These are phyloP conservation scores for Tyria jacobaeae DNA, from an alignment of 2,888 invertebrate genomes.

Conservation along the genomic window DNA sequence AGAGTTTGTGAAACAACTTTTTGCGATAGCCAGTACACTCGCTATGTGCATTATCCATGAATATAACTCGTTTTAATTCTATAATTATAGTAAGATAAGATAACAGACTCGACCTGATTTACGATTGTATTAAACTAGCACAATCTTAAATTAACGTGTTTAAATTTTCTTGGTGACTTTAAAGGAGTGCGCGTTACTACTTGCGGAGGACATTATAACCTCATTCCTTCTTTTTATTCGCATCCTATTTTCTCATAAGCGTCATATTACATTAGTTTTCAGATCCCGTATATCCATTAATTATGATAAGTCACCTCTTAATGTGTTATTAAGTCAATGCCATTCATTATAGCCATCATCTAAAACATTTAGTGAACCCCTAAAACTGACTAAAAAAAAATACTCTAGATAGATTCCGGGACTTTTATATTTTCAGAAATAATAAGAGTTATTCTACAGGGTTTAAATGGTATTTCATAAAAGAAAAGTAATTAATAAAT, in stretches of 20 bases:
- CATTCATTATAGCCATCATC: slow-evolving; percentile 10
- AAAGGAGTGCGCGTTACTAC: slow-evolving; percentile 5
- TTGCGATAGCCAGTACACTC: slow-evolving; percentile 58
- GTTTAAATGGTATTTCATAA: no score
- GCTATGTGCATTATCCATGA: slow-evolving; percentile 49
- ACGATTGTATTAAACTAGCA: slow-evolving; percentile 7
- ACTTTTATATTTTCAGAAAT: no score
- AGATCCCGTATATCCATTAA: slow-evolving; percentile 22
- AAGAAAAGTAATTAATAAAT: no score
- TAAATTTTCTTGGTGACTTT: slow-evolving; percentile 15
- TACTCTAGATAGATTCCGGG: no score
- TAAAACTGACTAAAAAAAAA: no score
- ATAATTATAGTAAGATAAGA: slow-evolving; percentile 35
- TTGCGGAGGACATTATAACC: slow-evolving; percentile 26
- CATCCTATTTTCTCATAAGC: neutral
- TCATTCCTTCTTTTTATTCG: slow-evolving; percentile 22
- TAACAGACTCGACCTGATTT: slow-evolving; percentile 8
- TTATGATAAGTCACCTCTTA: slow-evolving; percentile 18
- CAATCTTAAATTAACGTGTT: slow-evolving; percentile 2
- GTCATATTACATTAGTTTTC: slow-evolving; percentile 28
- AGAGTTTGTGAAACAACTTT: slow-evolving; percentile 66
- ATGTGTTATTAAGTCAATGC: slow-evolving; percentile 21
- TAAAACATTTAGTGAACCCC: no score
- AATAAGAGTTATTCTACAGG: no score
- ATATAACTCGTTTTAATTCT: slow-evolving; percentile 46